Conservation (phyloP, 2,113 vertebrate genomes). For the Fregetta grallaria region DNA sequence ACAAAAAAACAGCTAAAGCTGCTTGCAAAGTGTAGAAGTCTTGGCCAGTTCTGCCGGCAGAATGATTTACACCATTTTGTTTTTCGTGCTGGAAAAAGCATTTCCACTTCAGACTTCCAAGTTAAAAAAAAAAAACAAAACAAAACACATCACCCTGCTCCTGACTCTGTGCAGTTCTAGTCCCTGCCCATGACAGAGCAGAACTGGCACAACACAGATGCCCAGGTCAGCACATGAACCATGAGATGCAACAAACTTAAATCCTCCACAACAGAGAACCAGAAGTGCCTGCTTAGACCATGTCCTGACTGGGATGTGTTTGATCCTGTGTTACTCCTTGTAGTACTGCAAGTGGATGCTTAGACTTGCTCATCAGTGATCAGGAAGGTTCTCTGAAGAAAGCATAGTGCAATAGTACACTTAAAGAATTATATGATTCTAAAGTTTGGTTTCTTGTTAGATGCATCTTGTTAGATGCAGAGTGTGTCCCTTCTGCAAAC, state of each 20-base stretch:
- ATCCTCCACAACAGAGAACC: not conserved
- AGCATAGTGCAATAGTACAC: fast-evolving
- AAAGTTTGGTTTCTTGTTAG: not conserved
- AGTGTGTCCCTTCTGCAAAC: fast-evolving
- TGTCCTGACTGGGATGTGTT: not conserved
- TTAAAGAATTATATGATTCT: not conserved
- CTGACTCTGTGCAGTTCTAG: no score
- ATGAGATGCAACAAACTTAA: fast-evolving
- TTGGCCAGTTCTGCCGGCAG: no score
- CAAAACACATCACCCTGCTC: not conserved
- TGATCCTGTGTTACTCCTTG: not conserved
- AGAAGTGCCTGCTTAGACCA: not conserved
- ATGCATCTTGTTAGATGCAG: not conserved
- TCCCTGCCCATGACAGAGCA: not conserved
- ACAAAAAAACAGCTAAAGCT: not conserved
- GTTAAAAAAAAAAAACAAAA: not conserved
- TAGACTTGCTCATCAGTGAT: not conserved
- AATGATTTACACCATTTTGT: not conserved
- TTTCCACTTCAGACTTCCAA: not conserved
- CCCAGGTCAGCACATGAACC: no score
- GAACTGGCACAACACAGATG: not conserved
- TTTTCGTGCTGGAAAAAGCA: not conserved
- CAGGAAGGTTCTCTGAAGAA: not conserved
- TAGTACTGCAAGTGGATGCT: not conserved
- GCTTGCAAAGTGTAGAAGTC: no score